Conservation (phyloP, 2,797 vertebrate species). For the Urosaurus nigricauda region DNA sequence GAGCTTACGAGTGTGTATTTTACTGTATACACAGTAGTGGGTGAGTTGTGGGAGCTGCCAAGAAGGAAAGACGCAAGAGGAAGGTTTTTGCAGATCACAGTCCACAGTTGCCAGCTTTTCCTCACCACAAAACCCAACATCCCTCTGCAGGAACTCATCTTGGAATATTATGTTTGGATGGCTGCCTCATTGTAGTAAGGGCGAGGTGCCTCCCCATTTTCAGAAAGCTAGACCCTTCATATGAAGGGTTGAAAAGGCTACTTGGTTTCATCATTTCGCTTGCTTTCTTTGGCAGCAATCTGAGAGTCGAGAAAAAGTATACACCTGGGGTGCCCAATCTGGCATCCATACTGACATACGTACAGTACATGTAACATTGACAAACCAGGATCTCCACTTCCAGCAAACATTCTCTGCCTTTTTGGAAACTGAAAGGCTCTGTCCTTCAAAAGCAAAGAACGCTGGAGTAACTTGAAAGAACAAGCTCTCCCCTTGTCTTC, state of each 20-base stretch:
- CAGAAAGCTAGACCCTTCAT: slow-evolving; percentile 40
- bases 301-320: background rate
- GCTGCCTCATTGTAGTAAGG: slow-evolving; percentile 58
- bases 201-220: slow-evolving; percentile 42
- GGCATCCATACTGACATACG: background rate
- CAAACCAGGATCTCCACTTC: background rate
- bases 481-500: background rate
- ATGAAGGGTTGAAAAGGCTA: slow-evolving; percentile 45
- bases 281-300: slow-evolving; percentile 19
- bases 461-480: background rate
- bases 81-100: slow-evolving; percentile 69
- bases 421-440: background rate
- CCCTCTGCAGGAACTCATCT: slow-evolving; percentile 74
- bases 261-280: slow-evolving; percentile 6
- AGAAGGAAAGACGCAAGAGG: slow-evolving; percentile 65
- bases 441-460: background rate
- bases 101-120: slow-evolving; percentile 64
- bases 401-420: background rate
- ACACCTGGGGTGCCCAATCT: background rate
- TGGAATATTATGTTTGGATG: slow-evolving; percentile 72
- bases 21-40: slow-evolving; percentile 55
- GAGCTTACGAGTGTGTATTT: slow-evolving; percentile 16
- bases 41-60: slow-evolving; percentile 69
- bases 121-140: slow-evolving; percentile 71
- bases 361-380: background rate